Evolutionary conservation across 2,113 vertebrate species (phyloP).

Genomic region (Hippocampus zosterae): DNA sequence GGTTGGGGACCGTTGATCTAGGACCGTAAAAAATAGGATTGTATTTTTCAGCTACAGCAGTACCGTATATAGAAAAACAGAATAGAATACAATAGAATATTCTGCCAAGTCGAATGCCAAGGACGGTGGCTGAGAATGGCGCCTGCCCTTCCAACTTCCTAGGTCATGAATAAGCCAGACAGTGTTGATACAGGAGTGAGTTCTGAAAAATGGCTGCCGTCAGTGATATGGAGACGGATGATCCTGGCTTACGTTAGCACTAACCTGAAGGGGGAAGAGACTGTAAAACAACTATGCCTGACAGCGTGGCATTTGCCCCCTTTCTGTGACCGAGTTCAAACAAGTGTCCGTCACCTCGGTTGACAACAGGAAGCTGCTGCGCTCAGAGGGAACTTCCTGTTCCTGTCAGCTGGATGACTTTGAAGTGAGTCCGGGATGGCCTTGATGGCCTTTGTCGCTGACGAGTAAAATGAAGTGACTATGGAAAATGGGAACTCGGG

Average conservation of each 20-base stretch:
- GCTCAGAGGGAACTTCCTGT: conserved; percentile 69
- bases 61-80: no score
- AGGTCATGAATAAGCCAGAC: conserved; percentile 57
- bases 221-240: conserved; percentile 67
- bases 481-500: conserved; percentile 48
- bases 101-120: conserved; percentile 18
- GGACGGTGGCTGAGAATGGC: conserved; percentile 37
- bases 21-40: no score
- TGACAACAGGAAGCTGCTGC: conserved; percentile 74
- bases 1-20: no score
- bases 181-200: conserved; percentile 60
- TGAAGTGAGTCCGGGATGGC: conserved; percentile 63
- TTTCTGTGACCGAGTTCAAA: conserved; percentile 62
- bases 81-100: neutral
- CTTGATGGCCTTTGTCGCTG: conserved; percentile 60
- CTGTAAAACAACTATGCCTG: conserved; percentile 46
- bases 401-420: conserved; percentile 70
- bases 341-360: conserved; percentile 71
- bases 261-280: conserved; percentile 42
- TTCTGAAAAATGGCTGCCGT: conserved; percentile 58
- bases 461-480: conserved; percentile 42
- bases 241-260: conserved; percentile 57
- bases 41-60: neutral
- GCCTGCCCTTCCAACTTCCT: conserved; percentile 50
- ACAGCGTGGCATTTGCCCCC: conserved; percentile 58